Conservation (phyloP, 1,140 invertebrate species). For the Zaprionus ghesquierei region DNA sequence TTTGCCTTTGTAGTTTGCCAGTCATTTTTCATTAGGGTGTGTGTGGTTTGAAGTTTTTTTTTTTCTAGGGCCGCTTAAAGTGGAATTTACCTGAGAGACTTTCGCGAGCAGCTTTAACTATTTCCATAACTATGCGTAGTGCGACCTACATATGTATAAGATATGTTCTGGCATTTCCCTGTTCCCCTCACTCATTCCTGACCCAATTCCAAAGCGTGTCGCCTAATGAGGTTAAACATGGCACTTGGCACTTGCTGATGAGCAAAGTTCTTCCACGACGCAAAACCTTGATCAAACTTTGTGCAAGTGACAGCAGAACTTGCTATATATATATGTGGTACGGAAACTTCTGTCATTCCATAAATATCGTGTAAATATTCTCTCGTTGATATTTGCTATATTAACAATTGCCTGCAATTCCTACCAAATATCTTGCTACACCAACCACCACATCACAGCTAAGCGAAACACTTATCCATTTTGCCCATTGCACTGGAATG, state of each 20-base stretch:
- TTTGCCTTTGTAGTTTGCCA: constrained; percentile 33
- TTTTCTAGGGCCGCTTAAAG: constrained; percentile 20
- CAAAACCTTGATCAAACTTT: constrained; percentile 23
- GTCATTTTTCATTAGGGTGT: constrained; percentile 57
- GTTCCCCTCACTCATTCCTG: not conserved
- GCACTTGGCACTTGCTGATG: constrained; percentile 30
- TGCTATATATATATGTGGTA: not conserved
- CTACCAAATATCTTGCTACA: not conserved
- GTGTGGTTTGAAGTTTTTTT: not conserved
- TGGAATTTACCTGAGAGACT: not conserved
- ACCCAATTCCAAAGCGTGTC: constrained; percentile 4
- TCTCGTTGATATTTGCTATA: not conserved
- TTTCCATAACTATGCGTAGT: constrained; percentile 1
- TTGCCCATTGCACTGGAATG: constrained; percentile 18
- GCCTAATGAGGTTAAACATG: constrained; percentile 26
- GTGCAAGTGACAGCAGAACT: not conserved
- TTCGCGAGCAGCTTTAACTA: not conserved
- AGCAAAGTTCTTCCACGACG: constrained; percentile 30
- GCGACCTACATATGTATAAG: not conserved
- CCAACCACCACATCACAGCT: not conserved
- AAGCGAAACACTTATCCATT: constrained; percentile 16
- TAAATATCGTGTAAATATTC: constrained; percentile 20
- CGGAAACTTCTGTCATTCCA: constrained; percentile 24
- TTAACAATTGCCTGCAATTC: not conserved
- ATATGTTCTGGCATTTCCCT: not conserved